Evolutionary conservation across 1,140 invertebrate genomes (phyloP).

Genomic region (Sminthurinus signatus): DNA sequence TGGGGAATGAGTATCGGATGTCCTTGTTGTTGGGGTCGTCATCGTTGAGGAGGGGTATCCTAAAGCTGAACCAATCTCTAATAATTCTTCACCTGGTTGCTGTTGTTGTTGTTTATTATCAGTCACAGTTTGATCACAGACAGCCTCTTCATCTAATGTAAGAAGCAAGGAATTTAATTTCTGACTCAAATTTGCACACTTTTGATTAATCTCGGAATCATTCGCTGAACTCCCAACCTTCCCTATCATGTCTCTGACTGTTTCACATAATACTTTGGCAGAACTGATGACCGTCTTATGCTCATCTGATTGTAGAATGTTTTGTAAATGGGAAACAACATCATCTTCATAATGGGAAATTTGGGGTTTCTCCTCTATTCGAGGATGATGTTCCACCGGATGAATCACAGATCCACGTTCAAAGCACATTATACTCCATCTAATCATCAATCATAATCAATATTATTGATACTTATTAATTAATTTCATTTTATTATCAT

Average conservation of each 20-base stretch:
- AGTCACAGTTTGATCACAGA: slow-evolving; percentile 27
- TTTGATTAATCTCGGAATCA: slow-evolving; percentile 57
- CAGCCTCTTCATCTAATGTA: slow-evolving; percentile 61
- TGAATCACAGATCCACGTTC: slow-evolving; percentile 33
- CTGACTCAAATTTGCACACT: slow-evolving; percentile 67
- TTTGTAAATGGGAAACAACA: slow-evolving; percentile 71
- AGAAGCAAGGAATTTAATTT: slow-evolving; percentile 69
- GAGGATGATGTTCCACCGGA: slow-evolving; percentile 26
- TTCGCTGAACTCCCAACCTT: slow-evolving; percentile 53
- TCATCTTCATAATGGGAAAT: slow-evolving; percentile 56
- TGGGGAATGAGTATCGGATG: too few relatives aligned
- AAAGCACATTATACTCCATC: slow-evolving; percentile 80
- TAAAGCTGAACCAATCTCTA: slow-evolving; percentile 17
- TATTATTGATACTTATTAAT: too few relatives aligned
- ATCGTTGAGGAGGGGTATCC: too few relatives aligned
- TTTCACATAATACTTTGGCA: slow-evolving; percentile 71
- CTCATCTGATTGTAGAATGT: slow-evolving; percentile 79
- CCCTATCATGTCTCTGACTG: slow-evolving; percentile 67
- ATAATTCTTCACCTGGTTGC: slow-evolving; percentile 10
- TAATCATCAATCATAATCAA: too few relatives aligned
- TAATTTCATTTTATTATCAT: too few relatives aligned
- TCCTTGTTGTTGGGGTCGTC: too few relatives aligned
- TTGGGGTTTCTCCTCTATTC: slow-evolving; percentile 30
- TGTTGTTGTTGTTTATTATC: too few relatives aligned
- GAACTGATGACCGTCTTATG: slow-evolving; percentile 65